These are phyloP conservation scores for Aplocera efformata DNA, from an alignment of 2,888 invertebrate species.

Conservation along the genomic window DNA sequence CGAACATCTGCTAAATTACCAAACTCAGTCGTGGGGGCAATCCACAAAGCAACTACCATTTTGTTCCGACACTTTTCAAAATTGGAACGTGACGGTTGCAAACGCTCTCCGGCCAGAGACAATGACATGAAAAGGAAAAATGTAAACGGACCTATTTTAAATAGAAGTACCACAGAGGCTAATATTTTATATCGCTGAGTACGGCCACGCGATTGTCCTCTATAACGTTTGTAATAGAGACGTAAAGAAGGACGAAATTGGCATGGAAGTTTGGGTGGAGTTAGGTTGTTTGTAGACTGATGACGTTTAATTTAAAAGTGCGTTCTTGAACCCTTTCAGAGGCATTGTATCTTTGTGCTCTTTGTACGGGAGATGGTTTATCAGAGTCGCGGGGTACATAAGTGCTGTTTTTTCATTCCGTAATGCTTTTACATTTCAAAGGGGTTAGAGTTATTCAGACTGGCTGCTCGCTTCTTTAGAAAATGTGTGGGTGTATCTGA, in stretches of 20 bases:
- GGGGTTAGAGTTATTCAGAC: conserved; percentile 80
- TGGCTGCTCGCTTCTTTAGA: conserved; percentile 63
- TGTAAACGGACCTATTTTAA: conserved; percentile 78
- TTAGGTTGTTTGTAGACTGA: conserved; percentile 51
- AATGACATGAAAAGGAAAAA: conserved; percentile 81
- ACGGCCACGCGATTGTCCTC: conserved; percentile 40
- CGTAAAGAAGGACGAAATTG: conserved; percentile 43
- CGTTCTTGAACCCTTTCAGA: conserved; percentile 81
- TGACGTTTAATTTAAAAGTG: conserved; percentile 78
- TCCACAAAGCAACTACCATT: conserved; percentile 76
- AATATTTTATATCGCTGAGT: conserved; percentile 61
- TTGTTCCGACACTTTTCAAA: conserved; percentile 80
- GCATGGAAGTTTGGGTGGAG: conserved; percentile 34
- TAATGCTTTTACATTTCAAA: conserved; percentile 81
- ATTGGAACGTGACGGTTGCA: conserved; percentile 81
- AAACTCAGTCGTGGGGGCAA: conserved; percentile 61
- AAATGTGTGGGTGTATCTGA: conserved; percentile 73
- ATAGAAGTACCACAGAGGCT: conserved; percentile 61
- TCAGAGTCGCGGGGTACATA: conserved; percentile 79
- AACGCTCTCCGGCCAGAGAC: conserved; percentile 76
- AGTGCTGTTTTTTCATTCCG: conserved; percentile 81
- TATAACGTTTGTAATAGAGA: conserved; percentile 12
- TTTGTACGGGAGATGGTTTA: conserved; percentile 80
- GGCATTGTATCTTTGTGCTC: conserved; percentile 81
- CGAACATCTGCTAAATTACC: conserved; percentile 74